Evolutionary conservation across 1,140 invertebrate species (phyloP), one percentile per base, ranked within the genome.

Genomic region (Temnothorax nylanderi): DNA sequence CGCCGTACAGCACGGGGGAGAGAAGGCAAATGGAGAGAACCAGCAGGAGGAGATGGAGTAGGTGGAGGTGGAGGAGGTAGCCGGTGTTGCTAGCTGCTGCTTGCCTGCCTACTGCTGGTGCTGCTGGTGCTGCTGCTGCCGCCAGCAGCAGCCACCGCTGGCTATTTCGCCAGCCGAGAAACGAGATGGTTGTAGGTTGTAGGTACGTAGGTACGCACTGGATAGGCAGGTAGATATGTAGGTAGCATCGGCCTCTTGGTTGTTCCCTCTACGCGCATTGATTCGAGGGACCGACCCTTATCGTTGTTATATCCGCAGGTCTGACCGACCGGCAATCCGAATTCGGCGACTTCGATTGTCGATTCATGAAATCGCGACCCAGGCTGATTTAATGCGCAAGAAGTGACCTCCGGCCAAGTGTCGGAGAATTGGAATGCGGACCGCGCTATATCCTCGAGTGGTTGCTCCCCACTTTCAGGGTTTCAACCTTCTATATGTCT

Each of bases 261-360:
- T 47, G 80, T 84, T 84, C 80, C n/a, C 67, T 86, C 71, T 76
- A 85, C 81, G 85, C 85, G 88, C 93, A 91, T 91, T 91, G 92
- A 93, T 93, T 93, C 90, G 91, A 91, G 54, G 8, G 41, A 91
- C 81, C 90, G 78, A 90, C 91, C 92, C 92, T 92, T 91, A 80
- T 82, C 71, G 86, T 80, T 44, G 69, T 71, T 58, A 21, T 67
- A 56, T 76, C 37, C 37, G 32, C 49, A 82, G 86, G 60, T 37
- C 62, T 32, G 62, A 41, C 84, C 87, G n/a, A 60, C 82, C 80
- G 88, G 56, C 58, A 56, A 62, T 6, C 34, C 51, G 32, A 81
- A 77, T 86, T 77, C 76, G 64, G 65, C 78, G 81, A 80, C 77
- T 84, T 84, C 58, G 78, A 54, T 41, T 76, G 60, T 62, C 56